phyloP scores from a whole-genome alignment of 2,113 vertebrate genomes.

The Zeus faber region DNA sequence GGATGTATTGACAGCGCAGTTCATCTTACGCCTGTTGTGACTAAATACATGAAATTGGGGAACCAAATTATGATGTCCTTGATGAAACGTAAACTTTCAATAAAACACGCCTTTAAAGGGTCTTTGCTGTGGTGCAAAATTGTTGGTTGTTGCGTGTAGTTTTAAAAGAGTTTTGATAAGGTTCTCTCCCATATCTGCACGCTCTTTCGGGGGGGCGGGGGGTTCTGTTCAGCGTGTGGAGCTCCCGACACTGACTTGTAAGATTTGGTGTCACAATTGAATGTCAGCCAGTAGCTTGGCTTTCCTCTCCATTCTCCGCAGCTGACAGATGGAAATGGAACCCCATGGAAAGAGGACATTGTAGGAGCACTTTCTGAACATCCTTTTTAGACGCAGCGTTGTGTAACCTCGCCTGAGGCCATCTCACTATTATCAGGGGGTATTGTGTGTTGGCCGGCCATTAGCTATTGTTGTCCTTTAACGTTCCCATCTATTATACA shows the following conservation, averaged over 20 bases:
- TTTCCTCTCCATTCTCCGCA: constrained; percentile 56
- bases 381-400: constrained; percentile 47
- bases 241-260: constrained; percentile 15
- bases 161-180: too few species aligned
- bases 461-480: constrained; percentile 42
- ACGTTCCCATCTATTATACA: constrained; percentile 34
- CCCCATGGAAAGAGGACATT: constrained; percentile 53
- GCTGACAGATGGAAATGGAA: constrained; percentile 63
- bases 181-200: too few species aligned
- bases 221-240: constrained; percentile 24
- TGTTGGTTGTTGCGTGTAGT: too few species aligned
- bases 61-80: too few species aligned
- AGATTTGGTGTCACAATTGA: constrained; percentile 58
- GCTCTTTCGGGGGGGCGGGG: too few species aligned
- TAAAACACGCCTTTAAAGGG: too few species aligned
- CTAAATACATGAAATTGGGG: too few species aligned
- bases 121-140: too few species aligned
- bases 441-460: constrained; percentile 41
- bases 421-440: constrained; percentile 37
- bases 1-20: too few species aligned
- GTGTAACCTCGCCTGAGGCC: constrained; percentile 39
- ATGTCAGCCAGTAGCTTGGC: constrained; percentile 48
- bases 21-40: too few species aligned
- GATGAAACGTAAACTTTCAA: too few species aligned
- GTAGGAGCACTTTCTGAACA: constrained; percentile 41